A percentile compares a stretch with the other conserved stretches of the same genome.
These are phyloP conservation scores for Toxonevra muliebris DNA, from an alignment of 2,888 invertebrate genomes.

Conservation along the genomic window DNA sequence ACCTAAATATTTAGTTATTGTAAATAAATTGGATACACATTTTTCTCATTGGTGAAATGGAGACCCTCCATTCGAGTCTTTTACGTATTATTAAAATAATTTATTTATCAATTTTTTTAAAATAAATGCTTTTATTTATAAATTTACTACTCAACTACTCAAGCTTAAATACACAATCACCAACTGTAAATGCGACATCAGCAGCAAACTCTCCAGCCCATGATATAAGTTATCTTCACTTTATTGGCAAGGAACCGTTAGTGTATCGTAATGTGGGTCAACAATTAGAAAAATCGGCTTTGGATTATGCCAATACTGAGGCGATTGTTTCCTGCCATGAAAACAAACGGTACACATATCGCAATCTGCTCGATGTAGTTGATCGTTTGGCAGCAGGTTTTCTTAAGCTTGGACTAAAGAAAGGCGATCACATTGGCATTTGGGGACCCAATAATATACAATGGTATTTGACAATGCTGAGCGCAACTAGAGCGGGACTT, in stretches of 20 bases:
- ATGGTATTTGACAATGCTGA: slow-evolving; percentile 79
- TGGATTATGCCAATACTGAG: slow-evolving; percentile 68
- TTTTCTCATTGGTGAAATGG: too few species aligned
- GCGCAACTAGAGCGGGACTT: slow-evolving; percentile 76
- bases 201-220: background rate
- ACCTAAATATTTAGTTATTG: too few species aligned
- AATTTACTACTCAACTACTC: too few species aligned
- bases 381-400: slow-evolving; percentile 79
- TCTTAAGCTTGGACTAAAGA: slow-evolving; percentile 72
- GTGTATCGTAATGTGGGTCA: slow-evolving; percentile 69
- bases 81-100: too few species aligned
- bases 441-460: slow-evolving; percentile 82
- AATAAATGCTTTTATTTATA: too few species aligned
- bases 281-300: slow-evolving; percentile 67
- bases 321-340: slow-evolving; percentile 70
- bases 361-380: slow-evolving; percentile 66
- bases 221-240: slow-evolving; percentile 66
- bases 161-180: slow-evolving; percentile 38
- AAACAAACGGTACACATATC: slow-evolving; percentile 67
- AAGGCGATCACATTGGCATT: slow-evolving; percentile 79
- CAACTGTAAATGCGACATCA: background rate
- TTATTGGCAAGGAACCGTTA: slow-evolving; percentile 67
- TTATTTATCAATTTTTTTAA: too few species aligned
- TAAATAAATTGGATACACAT: too few species aligned
- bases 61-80: too few species aligned